Evolutionary conservation across 2,888 invertebrate genomes (phyloP), one percentile per base, ranked within the genome.

Genomic region (Agonopterix arenella): DNA sequence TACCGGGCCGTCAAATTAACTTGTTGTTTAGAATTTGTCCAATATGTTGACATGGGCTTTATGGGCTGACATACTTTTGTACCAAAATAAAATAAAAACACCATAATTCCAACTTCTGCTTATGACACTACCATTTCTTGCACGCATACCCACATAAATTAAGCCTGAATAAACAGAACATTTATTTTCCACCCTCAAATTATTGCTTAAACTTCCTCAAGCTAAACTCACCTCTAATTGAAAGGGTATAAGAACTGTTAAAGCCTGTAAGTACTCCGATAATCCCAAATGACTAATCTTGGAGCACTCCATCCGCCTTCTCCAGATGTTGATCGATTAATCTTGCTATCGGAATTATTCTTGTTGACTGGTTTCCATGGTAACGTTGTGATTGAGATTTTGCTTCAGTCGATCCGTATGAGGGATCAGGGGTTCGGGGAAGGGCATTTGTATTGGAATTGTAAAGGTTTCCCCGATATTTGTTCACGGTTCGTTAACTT

Each of bases 261-360:
- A 11, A 11, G 43, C 11, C 8, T 43, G 43, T 11, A 11, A 11
- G 11, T 40, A 60, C 28, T 28, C 28, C 28, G 28, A 63, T 76
- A 79, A 76, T 81, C 76, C 78, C 75, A 79, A 83, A 79, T 79
- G 81, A 80, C 76, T 84, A 85, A 85, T 84, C 81, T 78, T 68
- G 61, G 70, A 64, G 68, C 67, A 71, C 73, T 75, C 68, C 64
- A 66, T 68, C 78, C 18, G 84, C 77, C 80, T 75, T 73, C 76
- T 68, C 73, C 80, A 80, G 76, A 80, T 79, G 82, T 72, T 75
- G 70, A 77, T 80, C 82, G 78, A 84, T 84, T 84, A 82, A 82
- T 84, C 82, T 81, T 77, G 61, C 66, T 68, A 80, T 80, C 65
- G 73, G 70, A 74, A 73, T 80, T 79, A 78, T 76, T 77, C 65